Percentiles rank a stretch among this genome's conserved stretches.
These are phyloP conservation scores for Tachypleus tridentatus DNA, from an alignment of 1,140 invertebrate genomes.

Conservation along the genomic window DNA sequence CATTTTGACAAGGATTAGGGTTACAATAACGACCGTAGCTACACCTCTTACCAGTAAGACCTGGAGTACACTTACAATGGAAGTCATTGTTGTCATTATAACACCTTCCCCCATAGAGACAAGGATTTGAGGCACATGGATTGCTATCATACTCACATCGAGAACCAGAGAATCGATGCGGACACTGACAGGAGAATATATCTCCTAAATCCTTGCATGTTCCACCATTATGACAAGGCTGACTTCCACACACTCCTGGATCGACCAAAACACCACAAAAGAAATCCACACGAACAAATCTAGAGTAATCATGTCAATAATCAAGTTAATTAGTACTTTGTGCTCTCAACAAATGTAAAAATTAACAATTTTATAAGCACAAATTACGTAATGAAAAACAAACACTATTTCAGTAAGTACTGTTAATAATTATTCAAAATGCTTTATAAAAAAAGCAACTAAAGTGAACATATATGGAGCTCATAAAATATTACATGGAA, in stretches of 20 bases:
- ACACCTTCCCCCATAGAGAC: constrained; percentile 68
- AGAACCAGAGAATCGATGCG: constrained; percentile 57
- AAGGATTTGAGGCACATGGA: constrained; percentile 79
- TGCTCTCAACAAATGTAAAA: constrained; percentile 32
- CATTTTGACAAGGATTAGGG: constrained; percentile 40
- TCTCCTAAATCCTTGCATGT: constrained; percentile 38
- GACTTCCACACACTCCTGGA: constrained; percentile 73
- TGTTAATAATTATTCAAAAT: constrained; percentile 40
- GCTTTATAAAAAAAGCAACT: too few relatives aligned
- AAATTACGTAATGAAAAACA: constrained; percentile 78
- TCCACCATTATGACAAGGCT: constrained; percentile 75
- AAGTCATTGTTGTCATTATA: constrained; percentile 30
- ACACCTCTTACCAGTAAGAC: constrained; percentile 47
- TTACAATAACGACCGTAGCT: constrained; percentile 55
- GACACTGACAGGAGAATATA: constrained; percentile 57
- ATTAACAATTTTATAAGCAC: constrained; percentile 80
- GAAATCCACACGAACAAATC: constrained; percentile 23
- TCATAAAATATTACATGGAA: too few relatives aligned
- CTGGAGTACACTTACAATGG: constrained; percentile 35
- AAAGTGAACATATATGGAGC: too few relatives aligned
- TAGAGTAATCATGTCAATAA: too few relatives aligned
- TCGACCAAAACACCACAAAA: constrained; percentile 47
- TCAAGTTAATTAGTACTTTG: constrained; percentile 33
- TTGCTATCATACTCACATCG: constrained; percentile 76
- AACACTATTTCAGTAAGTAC: constrained; percentile 81